Evolutionary conservation across 1,140 invertebrate genomes (phyloP), one percentile per base, ranked within the genome.

Genomic region (Nomia melanderi): DNA sequence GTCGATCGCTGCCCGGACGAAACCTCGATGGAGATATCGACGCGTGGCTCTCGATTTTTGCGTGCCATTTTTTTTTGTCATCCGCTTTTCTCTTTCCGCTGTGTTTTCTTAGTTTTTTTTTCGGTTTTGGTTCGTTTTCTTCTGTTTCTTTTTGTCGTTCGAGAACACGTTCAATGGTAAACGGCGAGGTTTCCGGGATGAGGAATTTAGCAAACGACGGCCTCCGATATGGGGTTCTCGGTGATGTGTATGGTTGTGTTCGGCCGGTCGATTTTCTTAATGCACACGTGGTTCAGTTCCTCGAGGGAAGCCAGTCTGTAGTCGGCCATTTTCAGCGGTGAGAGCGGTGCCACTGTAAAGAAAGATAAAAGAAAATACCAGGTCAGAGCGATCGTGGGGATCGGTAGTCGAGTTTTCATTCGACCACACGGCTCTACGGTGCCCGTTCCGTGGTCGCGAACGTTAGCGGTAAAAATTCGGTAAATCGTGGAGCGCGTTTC

Each of bases 201-300:
- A 63, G 44, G 11, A 50, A 50, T 89, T 94, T 95, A 96, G 91
- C 95, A 95, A 83, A 95, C 95, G 63, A 95, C 94, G 12, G 95
- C 95, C 85, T 95, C 94, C 78, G 95, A 95, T 90, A 96, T 96
- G 50, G 95, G 95, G 90, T 96, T 96, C 90, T 96, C 95, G 66
- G 95, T 96, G 89, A 96, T 96, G 90, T 95, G 94, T 88, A 96
- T 96, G 83, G 94, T 93, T 54, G 94, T 93, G 78, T 93, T 93
- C 78, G 93, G 94, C 92, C 92, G 92, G 83, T 92, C 91, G 80
- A 92, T 90, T 82, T 91, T 92, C 88, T 91, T 91, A 83, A 92
- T 93, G 83, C 93, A 94, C 66, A 93, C 90, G 78, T 93, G 93
- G 83, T 93, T 93, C 50, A 92, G 85, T 73, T 90, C 91, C 79